A percentile compares a stretch with the other conserved stretches of the same genome.
Evolutionary conservation across 2,888 invertebrate genomes (phyloP).

Genomic region (Pristionchus mayeri): DNA sequence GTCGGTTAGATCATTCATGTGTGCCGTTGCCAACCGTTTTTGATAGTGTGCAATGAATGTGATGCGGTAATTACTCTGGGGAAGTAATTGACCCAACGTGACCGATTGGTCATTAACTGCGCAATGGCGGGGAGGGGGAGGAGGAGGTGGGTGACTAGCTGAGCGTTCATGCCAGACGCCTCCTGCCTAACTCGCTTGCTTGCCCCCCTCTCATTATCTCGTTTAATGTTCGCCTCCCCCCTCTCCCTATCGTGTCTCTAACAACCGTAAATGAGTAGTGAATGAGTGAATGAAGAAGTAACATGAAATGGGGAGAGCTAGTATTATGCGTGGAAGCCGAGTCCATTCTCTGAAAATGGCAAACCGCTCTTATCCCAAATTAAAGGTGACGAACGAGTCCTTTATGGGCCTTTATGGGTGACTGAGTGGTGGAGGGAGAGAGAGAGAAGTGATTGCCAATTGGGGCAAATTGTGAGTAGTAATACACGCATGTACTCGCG

Average conservation of each 20-base stretch:
- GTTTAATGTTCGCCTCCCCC: conserved; percentile 25
- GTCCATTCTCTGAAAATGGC: background rate
- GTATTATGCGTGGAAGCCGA: background rate
- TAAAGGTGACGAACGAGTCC: conserved; percentile 23
- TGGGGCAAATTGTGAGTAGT: conserved; percentile 1
- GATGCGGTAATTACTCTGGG: background rate
- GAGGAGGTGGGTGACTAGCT: background rate
- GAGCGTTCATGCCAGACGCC: conserved; percentile 18
- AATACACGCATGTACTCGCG: too few species aligned
- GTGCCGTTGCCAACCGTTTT: background rate
- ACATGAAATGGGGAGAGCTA: conserved; percentile 39
- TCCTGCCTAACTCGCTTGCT: background rate
- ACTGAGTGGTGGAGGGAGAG: background rate
- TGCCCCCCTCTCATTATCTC: conserved; percentile 14
- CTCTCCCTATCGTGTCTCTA: background rate
- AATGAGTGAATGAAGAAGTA: conserved; percentile 34
- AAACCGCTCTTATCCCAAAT: conserved; percentile 35
- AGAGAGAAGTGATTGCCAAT: background rate
- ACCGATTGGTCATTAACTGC: conserved; percentile 27
- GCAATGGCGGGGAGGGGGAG: too few species aligned
- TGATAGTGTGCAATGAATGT: conserved; percentile 15
- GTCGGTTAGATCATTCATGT: background rate
- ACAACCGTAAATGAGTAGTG: conserved; percentile 22
- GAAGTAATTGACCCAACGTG: too few species aligned
- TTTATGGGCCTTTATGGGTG: conserved; percentile 25